Evolutionary conservation across 1,140 invertebrate genomes (phyloP).

Genomic region (Liolophura sinensis): DNA sequence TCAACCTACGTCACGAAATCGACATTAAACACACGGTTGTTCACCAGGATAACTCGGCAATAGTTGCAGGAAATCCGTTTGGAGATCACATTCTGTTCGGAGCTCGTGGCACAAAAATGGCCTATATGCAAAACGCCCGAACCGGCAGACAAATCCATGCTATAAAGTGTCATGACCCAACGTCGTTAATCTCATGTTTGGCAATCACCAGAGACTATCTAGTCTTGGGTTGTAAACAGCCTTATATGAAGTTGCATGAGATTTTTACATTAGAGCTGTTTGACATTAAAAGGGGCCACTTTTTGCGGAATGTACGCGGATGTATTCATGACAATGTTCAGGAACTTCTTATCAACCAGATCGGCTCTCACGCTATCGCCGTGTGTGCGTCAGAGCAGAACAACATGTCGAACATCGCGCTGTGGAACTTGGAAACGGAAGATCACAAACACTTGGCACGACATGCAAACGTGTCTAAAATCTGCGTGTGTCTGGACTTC

Average conservation of each 20-base stretch:
- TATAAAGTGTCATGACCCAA: conserved; percentile 43
- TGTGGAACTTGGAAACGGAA: conserved; percentile 58
- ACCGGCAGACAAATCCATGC: conserved; percentile 43
- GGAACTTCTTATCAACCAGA: conserved; percentile 41
- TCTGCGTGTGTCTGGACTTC: conserved; percentile 45
- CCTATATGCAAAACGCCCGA: conserved; percentile 40
- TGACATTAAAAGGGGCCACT: conserved; percentile 41
- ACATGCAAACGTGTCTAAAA: conserved; percentile 43
- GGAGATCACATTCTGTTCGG: conserved; percentile 47
- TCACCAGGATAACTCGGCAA: conserved; percentile 43
- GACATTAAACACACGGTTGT: conserved; percentile 35
- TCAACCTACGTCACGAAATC: conserved; percentile 29
- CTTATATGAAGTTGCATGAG: conserved; percentile 46
- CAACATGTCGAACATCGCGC: conserved; percentile 47
- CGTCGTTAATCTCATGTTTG: conserved; percentile 43
- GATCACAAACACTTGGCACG: conserved; percentile 56
- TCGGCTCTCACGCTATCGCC: conserved; percentile 48
- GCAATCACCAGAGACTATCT: conserved; percentile 50
- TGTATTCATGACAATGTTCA: conserved; percentile 45
- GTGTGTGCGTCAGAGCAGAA: conserved; percentile 38
- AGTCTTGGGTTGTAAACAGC: conserved; percentile 45
- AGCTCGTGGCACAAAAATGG: conserved; percentile 37
- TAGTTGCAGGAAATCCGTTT: conserved; percentile 33
- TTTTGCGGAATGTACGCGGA: conserved; percentile 47
- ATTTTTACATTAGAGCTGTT: conserved; percentile 52